Base-by-base conservation (phyloP, 35 echinoderm and acorn worm genomes). In the Ptychodera flava region DNA sequence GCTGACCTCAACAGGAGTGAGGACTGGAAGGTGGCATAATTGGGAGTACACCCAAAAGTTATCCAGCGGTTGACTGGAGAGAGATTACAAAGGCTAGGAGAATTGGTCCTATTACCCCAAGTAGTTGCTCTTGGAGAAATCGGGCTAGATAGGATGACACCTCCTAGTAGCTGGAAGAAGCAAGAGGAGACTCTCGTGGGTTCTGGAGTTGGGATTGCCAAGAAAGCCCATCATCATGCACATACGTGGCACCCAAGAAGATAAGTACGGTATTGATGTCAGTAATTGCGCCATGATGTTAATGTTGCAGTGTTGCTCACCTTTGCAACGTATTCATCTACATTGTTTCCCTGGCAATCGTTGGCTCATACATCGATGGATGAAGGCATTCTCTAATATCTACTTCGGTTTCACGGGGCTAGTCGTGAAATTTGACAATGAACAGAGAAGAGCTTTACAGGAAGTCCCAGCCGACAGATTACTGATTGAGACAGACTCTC, bases 361-460 rank as follows among this genome's bases (percentile, higher is more conserved):
- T 15, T 10, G 30, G 16, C 79, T 15, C n/a, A 80, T 85, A 80
- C 16, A 89, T 36, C 81, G 30, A 29, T 85, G 87, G 87, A 28
- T 84, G 31, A 84, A 34, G 22, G 28, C 12, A 1, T 89, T 85
- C 33, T 80, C 87, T 1, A 84, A 85, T 28, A 30, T 31, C 27
- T 38, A 89, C 36, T 85, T 89, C 53, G 76, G 80, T 33, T 83
- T 85, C 76, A 84, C 79, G 28, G 87, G 81, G n/a, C 1, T 85
- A 76, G 87, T 89, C 16, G n/a, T 35, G 36, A 32, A 36, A 1
- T 89, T 89, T 36, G 76, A 36, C 31, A 31, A 89, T 6, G 34
- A 52, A 30, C 87, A 89, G 79, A 1, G 29, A 79, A 28, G 37
- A 77, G 87, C 81, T 28, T 36, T 89, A n/a, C 31, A 31, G 36